Percentiles rank a stretch among this genome's conserved stretches.
phyloP scores from a whole-genome alignment of 2,888 invertebrate species.

The Ephialtes manifestator region DNA sequence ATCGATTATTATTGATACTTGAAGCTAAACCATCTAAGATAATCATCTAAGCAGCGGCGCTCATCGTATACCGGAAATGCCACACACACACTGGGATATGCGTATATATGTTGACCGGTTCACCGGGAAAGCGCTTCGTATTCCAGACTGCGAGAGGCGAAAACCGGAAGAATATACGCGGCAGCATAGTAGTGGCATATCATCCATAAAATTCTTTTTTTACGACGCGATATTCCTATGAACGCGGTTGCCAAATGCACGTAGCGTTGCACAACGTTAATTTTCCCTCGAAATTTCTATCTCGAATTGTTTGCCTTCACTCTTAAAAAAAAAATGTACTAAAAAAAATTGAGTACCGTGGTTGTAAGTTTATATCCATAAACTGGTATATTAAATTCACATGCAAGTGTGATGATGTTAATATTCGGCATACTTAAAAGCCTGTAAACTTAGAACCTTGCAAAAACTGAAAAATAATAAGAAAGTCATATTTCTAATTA shows the following conservation, averaged over 20 bases:
- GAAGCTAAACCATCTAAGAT: conserved; percentile 10
- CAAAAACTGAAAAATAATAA: too few species aligned
- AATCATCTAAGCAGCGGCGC: conserved; percentile 14
- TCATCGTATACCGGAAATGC: conserved; percentile 42
- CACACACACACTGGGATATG: not conserved
- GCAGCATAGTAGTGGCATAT: conserved; percentile 32
- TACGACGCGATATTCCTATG: conserved; percentile 38
- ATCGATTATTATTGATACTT: conserved; percentile 55
- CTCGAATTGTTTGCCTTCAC: not conserved
- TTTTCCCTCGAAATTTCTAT: not conserved
- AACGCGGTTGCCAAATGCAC: conserved; percentile 42
- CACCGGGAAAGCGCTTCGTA: conserved; percentile 28
- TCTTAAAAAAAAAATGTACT: too few species aligned
- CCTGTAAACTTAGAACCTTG: too few species aligned
- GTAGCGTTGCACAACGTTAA: conserved; percentile 2
- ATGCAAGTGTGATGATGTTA: too few species aligned
- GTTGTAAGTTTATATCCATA: too few species aligned
- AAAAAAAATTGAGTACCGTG: too few species aligned
- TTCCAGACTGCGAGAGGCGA: conserved; percentile 35
- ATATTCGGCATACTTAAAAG: too few species aligned
- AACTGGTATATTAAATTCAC: too few species aligned
- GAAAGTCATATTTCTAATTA: too few species aligned
- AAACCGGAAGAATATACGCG: conserved; percentile 59
- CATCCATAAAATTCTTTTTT: conserved; percentile 48
- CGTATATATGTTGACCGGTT: conserved; percentile 17